Evolutionary conservation across 2,888 invertebrate genomes (phyloP).

Genomic region (Incurvaria masculella): DNA sequence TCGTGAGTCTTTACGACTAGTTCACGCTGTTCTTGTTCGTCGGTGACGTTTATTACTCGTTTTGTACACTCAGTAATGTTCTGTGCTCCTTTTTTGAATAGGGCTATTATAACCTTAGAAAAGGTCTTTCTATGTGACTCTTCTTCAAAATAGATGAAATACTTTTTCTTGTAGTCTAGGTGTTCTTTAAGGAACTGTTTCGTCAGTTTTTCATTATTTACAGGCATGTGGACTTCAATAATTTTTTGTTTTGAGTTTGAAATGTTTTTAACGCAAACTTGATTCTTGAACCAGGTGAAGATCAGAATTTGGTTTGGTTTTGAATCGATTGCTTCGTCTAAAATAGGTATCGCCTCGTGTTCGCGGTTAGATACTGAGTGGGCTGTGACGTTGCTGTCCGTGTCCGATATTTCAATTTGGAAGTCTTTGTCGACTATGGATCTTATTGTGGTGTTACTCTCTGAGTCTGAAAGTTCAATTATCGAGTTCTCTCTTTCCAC

Average conservation of each 20-base stretch:
- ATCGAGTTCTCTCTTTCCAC: too few relatives aligned
- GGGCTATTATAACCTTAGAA: not conserved
- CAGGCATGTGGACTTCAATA: not conserved
- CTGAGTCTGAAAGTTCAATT: too few relatives aligned
- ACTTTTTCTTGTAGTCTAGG: not conserved
- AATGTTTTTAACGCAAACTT: slow-evolving; percentile 16
- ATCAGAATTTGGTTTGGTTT: slow-evolving; percentile 22
- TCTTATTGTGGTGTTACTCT: too few relatives aligned
- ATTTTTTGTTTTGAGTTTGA: slow-evolving; percentile 19
- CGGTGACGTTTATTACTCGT: not conserved
- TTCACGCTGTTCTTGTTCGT: not conserved
- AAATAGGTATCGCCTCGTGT: slow-evolving; percentile 16
- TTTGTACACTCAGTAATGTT: not conserved
- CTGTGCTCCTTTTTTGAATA: not conserved
- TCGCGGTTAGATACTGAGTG: not conserved
- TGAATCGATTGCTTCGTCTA: slow-evolving; percentile 21
- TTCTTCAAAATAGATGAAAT: not conserved
- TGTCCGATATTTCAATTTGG: not conserved
- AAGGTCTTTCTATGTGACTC: not conserved
- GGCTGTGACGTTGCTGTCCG: not conserved
- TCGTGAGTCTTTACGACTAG: not conserved
- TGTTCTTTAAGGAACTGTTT: not conserved
- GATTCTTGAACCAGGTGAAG: slow-evolving; percentile 15
- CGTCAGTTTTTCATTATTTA: not conserved
- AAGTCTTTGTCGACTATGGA: too few relatives aligned